Evolutionary conservation across 2,797 vertebrate species (phyloP).

Genomic region (Premnoplex brunnescens): DNA sequence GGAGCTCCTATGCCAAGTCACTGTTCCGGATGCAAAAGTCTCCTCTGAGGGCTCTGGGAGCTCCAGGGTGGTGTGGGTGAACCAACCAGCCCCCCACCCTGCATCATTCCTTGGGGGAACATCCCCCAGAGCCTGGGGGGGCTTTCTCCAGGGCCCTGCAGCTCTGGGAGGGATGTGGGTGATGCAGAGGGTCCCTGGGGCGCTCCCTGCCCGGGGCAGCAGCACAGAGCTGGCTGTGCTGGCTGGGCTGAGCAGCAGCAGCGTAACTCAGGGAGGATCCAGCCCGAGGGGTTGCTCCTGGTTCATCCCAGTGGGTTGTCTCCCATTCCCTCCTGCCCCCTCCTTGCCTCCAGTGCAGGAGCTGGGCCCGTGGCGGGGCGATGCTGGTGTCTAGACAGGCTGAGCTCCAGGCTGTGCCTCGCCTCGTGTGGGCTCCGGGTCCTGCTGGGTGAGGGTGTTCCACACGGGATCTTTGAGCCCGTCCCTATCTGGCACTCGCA

Average conservation of each 20-base stretch:
- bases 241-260: not conserved
- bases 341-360: not conserved
- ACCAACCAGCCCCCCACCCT: not conserved
- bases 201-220: not conserved
- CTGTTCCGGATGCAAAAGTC: not conserved
- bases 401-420: constrained; percentile 10
- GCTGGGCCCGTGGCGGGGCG: not conserved
- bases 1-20: not conserved
- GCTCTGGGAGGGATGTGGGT: not conserved
- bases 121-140: not conserved
- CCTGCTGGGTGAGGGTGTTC: not conserved
- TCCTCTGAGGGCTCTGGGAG: not conserved
- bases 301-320: not conserved
- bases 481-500: not conserved
- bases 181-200: not conserved
- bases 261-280: not conserved
- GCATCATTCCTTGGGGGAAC: not conserved
- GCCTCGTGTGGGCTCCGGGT: not conserved
- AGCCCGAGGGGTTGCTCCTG: not conserved
- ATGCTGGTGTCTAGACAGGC: constrained; percentile 7
- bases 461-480: constrained; percentile 12
- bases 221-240: not conserved
- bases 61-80: not conserved
- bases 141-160: not conserved
- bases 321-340: not conserved